These are phyloP conservation scores for Caenorhabditis sinica DNA, from an alignment of 2,888 invertebrate species.

Conservation along the genomic window DNA sequence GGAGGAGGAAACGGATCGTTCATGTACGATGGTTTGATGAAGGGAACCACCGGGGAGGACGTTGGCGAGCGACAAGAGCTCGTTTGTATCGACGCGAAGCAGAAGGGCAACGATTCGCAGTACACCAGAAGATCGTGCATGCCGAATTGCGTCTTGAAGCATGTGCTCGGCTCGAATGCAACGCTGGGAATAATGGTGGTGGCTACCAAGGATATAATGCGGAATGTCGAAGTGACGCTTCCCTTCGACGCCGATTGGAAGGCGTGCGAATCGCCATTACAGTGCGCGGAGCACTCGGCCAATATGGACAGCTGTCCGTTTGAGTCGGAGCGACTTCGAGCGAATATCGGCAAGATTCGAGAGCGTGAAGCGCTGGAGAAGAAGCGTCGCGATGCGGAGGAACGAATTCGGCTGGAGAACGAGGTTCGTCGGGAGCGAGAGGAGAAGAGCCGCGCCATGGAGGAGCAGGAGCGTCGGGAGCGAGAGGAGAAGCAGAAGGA, in stretches of 20 bases:
- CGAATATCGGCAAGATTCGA: background rate
- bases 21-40: constrained; percentile 64
- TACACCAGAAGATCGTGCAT: constrained; percentile 53
- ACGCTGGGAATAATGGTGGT: constrained; percentile 60
- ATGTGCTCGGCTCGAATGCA: constrained; percentile 50
- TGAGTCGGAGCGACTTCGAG: constrained; percentile 25
- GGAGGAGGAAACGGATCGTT: constrained; percentile 39
- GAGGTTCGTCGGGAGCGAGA: constrained; percentile 36
- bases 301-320: constrained; percentile 8
- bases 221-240: constrained; percentile 60
- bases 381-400: constrained; percentile 13
- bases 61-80: constrained; percentile 37
- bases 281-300: constrained; percentile 48
- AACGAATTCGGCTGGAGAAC: constrained; percentile 29
- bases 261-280: constrained; percentile 1
- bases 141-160: constrained; percentile 66
- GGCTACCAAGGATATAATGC: constrained; percentile 43
- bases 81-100: constrained; percentile 56
- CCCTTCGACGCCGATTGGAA: constrained; percentile 64
- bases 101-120: constrained; percentile 54
- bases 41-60: constrained; percentile 57
- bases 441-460: constrained; percentile 8
- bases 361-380: background rate
- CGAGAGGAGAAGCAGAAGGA: background rate
- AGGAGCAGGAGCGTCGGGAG: constrained; percentile 26